Base-by-base conservation (phyloP, 2,888 invertebrate genomes). In the Eilema sororculum region DNA sequence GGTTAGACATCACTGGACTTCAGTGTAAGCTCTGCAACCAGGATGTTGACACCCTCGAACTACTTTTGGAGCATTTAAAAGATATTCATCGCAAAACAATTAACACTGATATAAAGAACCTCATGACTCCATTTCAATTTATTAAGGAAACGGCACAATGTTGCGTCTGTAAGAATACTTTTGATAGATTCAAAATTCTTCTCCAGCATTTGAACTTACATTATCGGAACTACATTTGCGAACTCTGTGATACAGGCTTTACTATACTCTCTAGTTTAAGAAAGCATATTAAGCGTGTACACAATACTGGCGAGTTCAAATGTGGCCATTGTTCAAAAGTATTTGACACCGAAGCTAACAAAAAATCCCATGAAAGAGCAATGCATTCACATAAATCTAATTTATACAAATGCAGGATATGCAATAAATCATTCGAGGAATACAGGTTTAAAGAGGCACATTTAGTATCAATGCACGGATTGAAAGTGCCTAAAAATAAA, bases 171-270 rank as follows among this genome's bases (percentile, higher is more conserved):
- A 33, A 52, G 0, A 68, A 74, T 56, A 68, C 72, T 12, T 75
- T 73, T 33, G 30, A 63, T 2, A 77, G 70, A 61, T 81, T 81
- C 41, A 74, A 69, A 46, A 33, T 62, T 20, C 37, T 81, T 16
- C 28, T 69, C 2, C 65, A 66, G 16, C 81, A 81, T 64, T 79
- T 81, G 81, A 65, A 76, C 20, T 24, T 30, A 22, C 81, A 81
- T 68, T 75, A 75, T 61, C 84, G 86, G 37, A 93, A 93, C 72
- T 90, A 84, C 57, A 77, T 86, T 0, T 93, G 93, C 56, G 79
- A 85, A 0, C 77, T 84, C 0, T 93, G 93, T 37, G 84, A 86
- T 28, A 85, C 86, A 0, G 88, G 87, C 0, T 93, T 90, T 59
- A 84, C 90, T 0, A 88, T 81, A n/a, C 82, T 82, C 8, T 78